Conservation (phyloP, 2,888 invertebrate genomes). For the Xanthorhoe spadicearia region DNA sequence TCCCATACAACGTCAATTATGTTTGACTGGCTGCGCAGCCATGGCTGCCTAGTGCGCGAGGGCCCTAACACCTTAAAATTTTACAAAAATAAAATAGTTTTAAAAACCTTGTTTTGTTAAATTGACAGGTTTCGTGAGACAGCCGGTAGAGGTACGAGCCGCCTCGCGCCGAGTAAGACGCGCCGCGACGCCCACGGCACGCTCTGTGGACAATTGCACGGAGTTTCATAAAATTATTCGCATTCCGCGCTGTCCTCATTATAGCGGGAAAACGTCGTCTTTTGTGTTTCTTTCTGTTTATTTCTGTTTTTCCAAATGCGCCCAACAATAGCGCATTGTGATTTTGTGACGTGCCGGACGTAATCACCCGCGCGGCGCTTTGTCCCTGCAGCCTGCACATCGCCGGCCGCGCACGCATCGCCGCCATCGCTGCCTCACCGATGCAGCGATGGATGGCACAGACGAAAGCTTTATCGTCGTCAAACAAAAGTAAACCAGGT, state of each 20-base stretch:
- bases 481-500: not conserved
- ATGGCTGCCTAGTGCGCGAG: no score
- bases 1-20: no score
- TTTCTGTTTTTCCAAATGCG: slow-evolving; percentile 30
- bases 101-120: no score
- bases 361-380: slow-evolving; percentile 24
- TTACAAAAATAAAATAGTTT: no score
- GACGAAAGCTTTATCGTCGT: not conserved
- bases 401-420: not conserved
- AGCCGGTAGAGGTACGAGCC: no score
- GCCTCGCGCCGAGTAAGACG: not conserved
- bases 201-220: not conserved
- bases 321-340: slow-evolving; percentile 37
- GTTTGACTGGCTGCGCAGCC: no score
- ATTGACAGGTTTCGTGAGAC: not conserved
- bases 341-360: slow-evolving; percentile 33
- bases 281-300: slow-evolving; percentile 36
- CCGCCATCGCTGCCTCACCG: not conserved
- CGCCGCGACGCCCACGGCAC: not conserved
- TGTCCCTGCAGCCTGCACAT: slow-evolving; percentile 5
- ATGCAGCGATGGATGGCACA: not conserved
- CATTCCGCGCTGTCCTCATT: slow-evolving; percentile 29
- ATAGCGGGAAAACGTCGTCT: slow-evolving; percentile 28
- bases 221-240: slow-evolving; percentile 15
- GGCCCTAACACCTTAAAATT: no score